Evolutionary conservation across 2,888 invertebrate species (phyloP), one percentile per base, ranked within the genome.

Genomic region (Cinara cedri): DNA sequence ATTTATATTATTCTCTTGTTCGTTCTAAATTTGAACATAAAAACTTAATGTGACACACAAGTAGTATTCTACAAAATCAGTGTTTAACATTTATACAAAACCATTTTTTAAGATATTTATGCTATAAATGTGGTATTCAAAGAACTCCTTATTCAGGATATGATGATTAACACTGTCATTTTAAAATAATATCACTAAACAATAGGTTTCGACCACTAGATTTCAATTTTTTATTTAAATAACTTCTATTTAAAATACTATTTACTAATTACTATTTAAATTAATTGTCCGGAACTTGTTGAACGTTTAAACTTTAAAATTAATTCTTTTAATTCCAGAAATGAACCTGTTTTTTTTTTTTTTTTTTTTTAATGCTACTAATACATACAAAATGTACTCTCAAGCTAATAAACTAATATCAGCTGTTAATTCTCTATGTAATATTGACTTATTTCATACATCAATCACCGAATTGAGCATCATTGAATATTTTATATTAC

Each of bases 151-250:
- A n/a, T 51, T 51, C 6, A 51, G n/a, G 1, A 51, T n/a, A 51
- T 51, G n/a, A 51, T 51, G 51, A 51, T 19, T 51, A n/a, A 51
- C n/a, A 51, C 8, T 51, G 51, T 51, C n/a, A 51, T 51, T 51
- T 51, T 51, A 51, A 51, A 51, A 51, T 51, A 19, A 51, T 19
- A n/a, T 51, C 51, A 51, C n/a, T n/a, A 14, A 51, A n/a, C 16
- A 51, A 51, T 51, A 51, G 51, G 60, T 9, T 16, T 60, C n/a
- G n/a, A n/a, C n/a, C n/a, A 60, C 60, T 60, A 24, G 24, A 24
- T 13, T 60, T 60, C 10, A 60, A 21, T 24, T 60, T 60, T 60
- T 60, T 60, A 60, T 60, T 21, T 60, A 60, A 24, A 60, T 60
- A 24, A 60, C 24, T 60, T 24, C 24, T n/a, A n/a, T n/a, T n/a